Evolutionary conservation across 2,888 invertebrate genomes (phyloP), one percentile per base, ranked within the genome.

Genomic region (Eupithecia dodoneata): DNA sequence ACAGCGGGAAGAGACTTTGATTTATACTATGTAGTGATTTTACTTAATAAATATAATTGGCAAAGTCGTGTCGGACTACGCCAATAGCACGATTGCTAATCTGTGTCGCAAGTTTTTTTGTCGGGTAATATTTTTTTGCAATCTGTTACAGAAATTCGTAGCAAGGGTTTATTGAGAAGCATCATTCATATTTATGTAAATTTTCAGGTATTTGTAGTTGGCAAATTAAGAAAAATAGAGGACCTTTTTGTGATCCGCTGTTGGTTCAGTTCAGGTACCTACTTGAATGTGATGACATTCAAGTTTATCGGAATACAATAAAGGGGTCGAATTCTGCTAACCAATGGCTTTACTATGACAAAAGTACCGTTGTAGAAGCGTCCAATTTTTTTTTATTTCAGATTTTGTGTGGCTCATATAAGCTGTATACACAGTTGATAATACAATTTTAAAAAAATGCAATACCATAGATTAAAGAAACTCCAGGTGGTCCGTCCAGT

Each of bases 231-330:
- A 52, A 3, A 52, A 15, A n/a, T 4, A 6, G 0, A 55, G n/a
- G 49, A n/a, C n/a, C 55, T 55, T 55, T n/a, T 4, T n/a, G n/a
- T 55, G 55, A 52, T n/a, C n/a, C n/a, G n/a, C n/a, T 7, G 9
- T 59, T 59, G 59, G 30, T 63, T 63, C 3, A 9, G 9, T 18
- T 63, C n/a, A n/a, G n/a, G n/a, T n/a, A n/a, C n/a, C n/a, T n/a
- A 63, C 67, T 66, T 15, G n/a, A 67, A 3, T 3, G 15, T 44
- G 7, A 0, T 42, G 2, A 67, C 9, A 67, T 67, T 44, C 15
- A 44, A 44, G 44, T 44, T 42, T 44, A 67, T 67, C 42, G n/a
- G 45, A 69, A 44, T 45, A 69, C 67, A 69, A 42, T 66, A 69
- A 30, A 30, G 30, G 30, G 30, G 30, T 30, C 30, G 30, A 30